Percentiles rank a stretch among this genome's conserved stretches.
Conservation (phyloP, 2,888 invertebrate genomes). For the Adelphocoris suturalis region DNA sequence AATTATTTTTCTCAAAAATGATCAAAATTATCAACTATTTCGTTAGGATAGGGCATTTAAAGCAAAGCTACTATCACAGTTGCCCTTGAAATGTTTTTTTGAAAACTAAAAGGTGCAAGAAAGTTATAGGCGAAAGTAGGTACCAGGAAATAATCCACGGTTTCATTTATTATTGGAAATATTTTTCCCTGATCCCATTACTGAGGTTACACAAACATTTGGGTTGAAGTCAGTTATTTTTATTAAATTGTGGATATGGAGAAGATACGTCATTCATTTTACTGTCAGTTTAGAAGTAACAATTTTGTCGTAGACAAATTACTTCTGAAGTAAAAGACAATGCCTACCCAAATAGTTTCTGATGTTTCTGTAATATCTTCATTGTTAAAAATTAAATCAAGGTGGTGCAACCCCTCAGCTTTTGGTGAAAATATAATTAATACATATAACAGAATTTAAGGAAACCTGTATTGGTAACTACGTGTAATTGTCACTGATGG, state of each 20-base stretch:
- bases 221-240: too few relatives aligned
- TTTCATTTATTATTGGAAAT: not conserved
- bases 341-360: too few relatives aligned
- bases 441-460: not conserved
- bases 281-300: too few relatives aligned
- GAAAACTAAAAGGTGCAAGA: conserved; percentile 21
- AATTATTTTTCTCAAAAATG: not conserved
- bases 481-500: conserved; percentile 63
- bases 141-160: not conserved
- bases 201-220: too few relatives aligned
- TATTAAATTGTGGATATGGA: too few relatives aligned
- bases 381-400: not conserved
- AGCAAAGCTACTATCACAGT: conserved; percentile 68
- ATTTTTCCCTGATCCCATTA: too few relatives aligned
- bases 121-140: not conserved
- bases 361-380: too few relatives aligned
- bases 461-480: conserved; percentile 20
- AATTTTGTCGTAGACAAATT: too few relatives aligned
- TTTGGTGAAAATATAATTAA: not conserved
- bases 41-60: conserved; percentile 42
- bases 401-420: not conserved
- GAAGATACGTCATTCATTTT: too few relatives aligned
- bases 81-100: conserved; percentile 1
- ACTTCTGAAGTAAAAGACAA: too few relatives aligned
- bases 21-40: not conserved